These are phyloP conservation scores for Nycticryphes semicollaris DNA, from an alignment of 2,113 vertebrate genomes.

Conservation along the genomic window DNA sequence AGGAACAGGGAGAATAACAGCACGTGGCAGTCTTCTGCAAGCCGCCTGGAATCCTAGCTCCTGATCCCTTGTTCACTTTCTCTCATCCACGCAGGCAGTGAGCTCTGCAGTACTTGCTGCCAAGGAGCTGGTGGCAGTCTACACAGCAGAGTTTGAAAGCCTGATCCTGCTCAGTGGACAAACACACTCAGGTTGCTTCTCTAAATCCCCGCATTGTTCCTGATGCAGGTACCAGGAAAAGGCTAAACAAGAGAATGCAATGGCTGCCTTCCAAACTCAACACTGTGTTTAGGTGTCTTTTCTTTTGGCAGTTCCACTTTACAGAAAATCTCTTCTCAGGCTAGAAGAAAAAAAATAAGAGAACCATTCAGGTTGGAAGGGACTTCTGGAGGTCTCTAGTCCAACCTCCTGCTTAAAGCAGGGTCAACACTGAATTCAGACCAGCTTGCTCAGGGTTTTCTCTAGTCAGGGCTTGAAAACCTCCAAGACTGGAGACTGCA, in stretches of 20 bases:
- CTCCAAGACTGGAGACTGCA: neutral
- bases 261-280: neutral
- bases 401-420: neutral
- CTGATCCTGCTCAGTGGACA: too few species aligned
- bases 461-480: neutral
- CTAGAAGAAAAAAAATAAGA: neutral
- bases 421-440: neutral
- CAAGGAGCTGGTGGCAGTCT: too few species aligned
- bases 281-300: neutral
- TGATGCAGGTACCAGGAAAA: neutral
- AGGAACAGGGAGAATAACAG: neutral
- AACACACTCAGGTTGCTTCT: too few species aligned
- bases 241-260: neutral
- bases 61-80: neutral
- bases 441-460: neutral
- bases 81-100: neutral
- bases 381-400: neutral
- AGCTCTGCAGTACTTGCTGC: too few species aligned
- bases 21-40: too few species aligned
- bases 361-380: neutral
- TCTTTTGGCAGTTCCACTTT: neutral
- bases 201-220: too few species aligned
- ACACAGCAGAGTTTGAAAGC: neutral
- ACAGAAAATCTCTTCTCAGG: neutral
- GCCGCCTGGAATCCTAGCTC: too few species aligned